Evolutionary conservation across 2,113 vertebrate species (phyloP), one percentile per base, ranked within the genome.

Genomic region (Halichoeres trimaculatus): DNA sequence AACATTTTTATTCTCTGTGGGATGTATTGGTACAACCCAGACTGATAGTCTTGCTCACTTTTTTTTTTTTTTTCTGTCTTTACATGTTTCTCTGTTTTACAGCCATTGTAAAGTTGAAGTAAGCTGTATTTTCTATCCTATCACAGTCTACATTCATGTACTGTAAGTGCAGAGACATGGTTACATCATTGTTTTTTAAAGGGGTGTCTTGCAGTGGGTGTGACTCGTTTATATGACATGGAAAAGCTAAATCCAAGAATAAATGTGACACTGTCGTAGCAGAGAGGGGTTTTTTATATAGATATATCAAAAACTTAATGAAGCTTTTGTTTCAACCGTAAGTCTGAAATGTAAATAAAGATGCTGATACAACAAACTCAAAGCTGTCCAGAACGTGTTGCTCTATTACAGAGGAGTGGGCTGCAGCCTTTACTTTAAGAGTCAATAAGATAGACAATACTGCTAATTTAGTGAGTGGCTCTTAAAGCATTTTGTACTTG

Each of bases 261-360:
- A 6, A 20, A 50, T 38, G 48, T 47, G 51, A 75, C 36, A 36
- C 45, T 66, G 12, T 71, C 9, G 60, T 24, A 22, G 11, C 35
- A 53, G 17, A 38, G 1, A 56, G 7, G 4, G 11, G 2, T 35
- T 35, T 48, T 54, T 24, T 60, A 79, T 58, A 40, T 30, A 40
- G 3, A 40, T 4, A 40, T 11, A 26, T 34, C 9, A 41, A 4
- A 62, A 36, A 26, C n/a, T 70, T 4, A 30, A 30, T 4, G 30
- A 6, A 30, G 30, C 30, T 30, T 30, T 30, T 20, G 51, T 76
- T 71, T 59, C 7, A 50, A 50, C 23, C 16, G 22, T 38, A 62
- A 71, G 12, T 56, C 64, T 20, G 16, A 52, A 70, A 76, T 70
- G 56, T 78, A 58, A 76, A 70, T 86, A 78, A 76, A 80, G 48